phyloP scores from a whole-genome alignment of 2,113 vertebrate species.

The Cebidichthys violaceus region DNA sequence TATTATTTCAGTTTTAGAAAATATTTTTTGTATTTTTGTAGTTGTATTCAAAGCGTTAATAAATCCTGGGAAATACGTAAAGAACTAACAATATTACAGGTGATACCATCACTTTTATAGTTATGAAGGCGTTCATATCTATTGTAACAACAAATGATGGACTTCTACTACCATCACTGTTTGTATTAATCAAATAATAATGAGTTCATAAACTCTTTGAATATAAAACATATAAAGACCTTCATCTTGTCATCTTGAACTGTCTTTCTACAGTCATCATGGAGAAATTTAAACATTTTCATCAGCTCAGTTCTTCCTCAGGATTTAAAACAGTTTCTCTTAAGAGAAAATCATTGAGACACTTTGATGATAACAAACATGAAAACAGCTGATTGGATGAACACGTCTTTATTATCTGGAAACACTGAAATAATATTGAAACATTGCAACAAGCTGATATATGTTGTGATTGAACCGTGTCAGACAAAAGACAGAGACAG shows the following conservation, averaged over 20 bases:
- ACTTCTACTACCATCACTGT: not conserved
- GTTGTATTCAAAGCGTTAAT: not conserved
- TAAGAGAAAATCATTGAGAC: not conserved
- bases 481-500: too few species aligned
- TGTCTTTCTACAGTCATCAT: too few species aligned
- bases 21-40: not conserved
- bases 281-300: not conserved
- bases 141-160: too few species aligned
- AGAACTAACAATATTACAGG: too few species aligned
- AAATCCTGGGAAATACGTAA: not conserved
- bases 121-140: too few species aligned
- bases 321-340: not conserved
- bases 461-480: too few species aligned
- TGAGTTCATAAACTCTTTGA: not conserved
- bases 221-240: not conserved
- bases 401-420: too few species aligned
- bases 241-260: not conserved
- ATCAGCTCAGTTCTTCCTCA: not conserved
- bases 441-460: too few species aligned
- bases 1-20: not conserved
- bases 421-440: too few species aligned
- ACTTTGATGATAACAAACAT: too few species aligned
- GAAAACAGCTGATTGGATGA: too few species aligned
- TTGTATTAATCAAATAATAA: not conserved
- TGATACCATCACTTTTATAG: too few species aligned